Percentiles rank a stretch among this genome's conserved stretches.
Conservation (phyloP, 2,797 vertebrate genomes). For the Lithobates sylvaticus region DNA sequence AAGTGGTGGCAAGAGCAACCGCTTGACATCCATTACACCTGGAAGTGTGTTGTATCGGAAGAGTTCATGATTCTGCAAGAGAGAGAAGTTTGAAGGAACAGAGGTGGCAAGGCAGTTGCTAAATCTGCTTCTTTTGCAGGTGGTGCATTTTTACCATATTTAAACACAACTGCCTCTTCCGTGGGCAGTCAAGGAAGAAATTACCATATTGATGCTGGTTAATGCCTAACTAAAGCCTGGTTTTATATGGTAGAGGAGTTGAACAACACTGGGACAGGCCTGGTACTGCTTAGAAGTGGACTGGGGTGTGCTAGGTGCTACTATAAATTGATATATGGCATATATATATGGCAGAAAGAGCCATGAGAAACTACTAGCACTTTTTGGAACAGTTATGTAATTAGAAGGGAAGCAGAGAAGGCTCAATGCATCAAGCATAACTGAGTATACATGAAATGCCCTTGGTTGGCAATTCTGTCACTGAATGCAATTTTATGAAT, state of each 20-base stretch:
- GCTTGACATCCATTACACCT: too few species aligned
- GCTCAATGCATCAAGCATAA: not conserved
- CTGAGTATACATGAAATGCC: not conserved
- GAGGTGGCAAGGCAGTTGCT: too few species aligned
- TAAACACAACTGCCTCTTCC: too few species aligned
- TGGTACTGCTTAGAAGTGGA: not conserved
- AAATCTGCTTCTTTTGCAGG: too few species aligned
- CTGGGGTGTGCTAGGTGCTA: not conserved
- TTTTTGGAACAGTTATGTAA: not conserved
- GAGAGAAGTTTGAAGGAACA: too few species aligned
- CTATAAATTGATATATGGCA: not conserved
- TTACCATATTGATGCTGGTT: not conserved
- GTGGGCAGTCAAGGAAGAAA: not conserved
- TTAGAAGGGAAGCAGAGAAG: not conserved
- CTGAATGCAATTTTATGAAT: not conserved
- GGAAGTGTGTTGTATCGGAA: too few species aligned
- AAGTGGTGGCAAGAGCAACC: too few species aligned
- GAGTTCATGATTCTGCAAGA: too few species aligned
- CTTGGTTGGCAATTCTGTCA: not conserved
- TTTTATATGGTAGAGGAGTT: not conserved
- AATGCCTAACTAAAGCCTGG: not conserved
- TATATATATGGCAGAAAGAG: not conserved
- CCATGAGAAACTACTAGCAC: too few species aligned
- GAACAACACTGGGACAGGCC: not conserved
- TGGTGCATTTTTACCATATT: too few species aligned